Conservation (phyloP, 2,797 vertebrate genomes). For the Coregonus suidteri region DNA sequence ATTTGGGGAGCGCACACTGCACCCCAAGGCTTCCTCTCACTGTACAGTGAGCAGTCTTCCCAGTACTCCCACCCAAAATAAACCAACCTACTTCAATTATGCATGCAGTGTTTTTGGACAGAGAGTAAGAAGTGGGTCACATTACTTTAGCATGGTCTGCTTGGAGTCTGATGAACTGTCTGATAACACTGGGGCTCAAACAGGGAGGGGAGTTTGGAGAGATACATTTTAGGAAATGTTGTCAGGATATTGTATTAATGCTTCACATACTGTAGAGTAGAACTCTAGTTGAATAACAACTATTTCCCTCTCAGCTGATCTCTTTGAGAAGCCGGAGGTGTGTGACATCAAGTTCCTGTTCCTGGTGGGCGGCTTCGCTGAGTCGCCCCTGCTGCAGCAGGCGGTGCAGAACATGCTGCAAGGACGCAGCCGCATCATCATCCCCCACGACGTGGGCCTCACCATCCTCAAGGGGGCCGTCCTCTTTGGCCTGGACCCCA, state of each 20-base stretch:
- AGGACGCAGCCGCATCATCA: constrained; percentile 90
- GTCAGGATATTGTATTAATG: neutral
- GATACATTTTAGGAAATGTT: no score
- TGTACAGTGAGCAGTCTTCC: neutral
- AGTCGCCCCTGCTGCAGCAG: constrained; percentile 91
- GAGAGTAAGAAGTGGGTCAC: constrained; percentile 37
- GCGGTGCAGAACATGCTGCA: constrained; percentile 91
- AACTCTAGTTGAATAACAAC: neutral
- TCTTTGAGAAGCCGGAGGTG: constrained; percentile 95
- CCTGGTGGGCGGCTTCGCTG: constrained; percentile 94
- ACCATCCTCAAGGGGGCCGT: constrained; percentile 98
- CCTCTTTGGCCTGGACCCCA: constrained; percentile 93
- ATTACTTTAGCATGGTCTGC: constrained; percentile 5
- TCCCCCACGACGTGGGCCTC: constrained; percentile 95
- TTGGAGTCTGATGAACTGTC: neutral
- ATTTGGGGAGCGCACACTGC: neutral
- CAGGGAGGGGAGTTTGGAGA: no score
- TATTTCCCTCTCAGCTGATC: constrained; percentile 76
- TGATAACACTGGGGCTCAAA: neutral
- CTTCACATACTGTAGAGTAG: neutral
- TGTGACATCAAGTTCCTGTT: constrained; percentile 95
- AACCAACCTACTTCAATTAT: constrained; percentile 19
- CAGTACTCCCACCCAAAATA: neutral
- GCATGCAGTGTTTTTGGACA: constrained; percentile 9
- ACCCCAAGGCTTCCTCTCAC: neutral